A percentile compares a stretch with the other conserved stretches of the same genome.
These are phyloP conservation scores for Heliconius charithonia DNA, from an alignment of 2,888 invertebrate genomes.

Conservation along the genomic window DNA sequence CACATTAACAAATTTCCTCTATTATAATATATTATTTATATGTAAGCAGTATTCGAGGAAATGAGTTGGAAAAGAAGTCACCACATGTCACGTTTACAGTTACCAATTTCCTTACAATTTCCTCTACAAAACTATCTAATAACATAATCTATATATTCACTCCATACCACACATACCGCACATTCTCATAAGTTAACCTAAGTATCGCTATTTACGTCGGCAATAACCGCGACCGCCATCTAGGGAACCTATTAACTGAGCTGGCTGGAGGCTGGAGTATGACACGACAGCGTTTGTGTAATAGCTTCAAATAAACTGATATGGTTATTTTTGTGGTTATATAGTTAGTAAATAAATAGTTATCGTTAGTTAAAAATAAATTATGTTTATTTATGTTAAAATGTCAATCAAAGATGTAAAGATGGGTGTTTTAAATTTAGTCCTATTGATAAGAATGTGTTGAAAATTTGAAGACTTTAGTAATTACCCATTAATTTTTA, in stretches of 20 bases:
- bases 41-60: background rate
- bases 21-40: too few species aligned
- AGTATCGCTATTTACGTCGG: constrained; percentile 12
- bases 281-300: background rate
- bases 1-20: too few species aligned
- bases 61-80: background rate
- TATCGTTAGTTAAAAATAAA: background rate
- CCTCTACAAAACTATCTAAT: background rate
- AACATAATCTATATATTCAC: background rate
- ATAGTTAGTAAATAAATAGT: background rate
- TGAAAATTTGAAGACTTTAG: too few species aligned
- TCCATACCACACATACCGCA: background rate
- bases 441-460: too few species aligned
- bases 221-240: constrained; percentile 15
- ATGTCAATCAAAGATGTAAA: too few species aligned
- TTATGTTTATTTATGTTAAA: too few species aligned
- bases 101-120: too few species aligned
- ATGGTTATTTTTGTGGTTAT: background rate
- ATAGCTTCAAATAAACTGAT: background rate
- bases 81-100: too few species aligned
- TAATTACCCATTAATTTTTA: too few species aligned
- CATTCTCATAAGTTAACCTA: constrained; percentile 8
- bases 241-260: constrained; percentile 19
- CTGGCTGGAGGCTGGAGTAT: background rate
- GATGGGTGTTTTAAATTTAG: too few species aligned